Base-by-base conservation (phyloP, 2,797 vertebrate genomes). In the Schizopygopsis malacanthus region DNA sequence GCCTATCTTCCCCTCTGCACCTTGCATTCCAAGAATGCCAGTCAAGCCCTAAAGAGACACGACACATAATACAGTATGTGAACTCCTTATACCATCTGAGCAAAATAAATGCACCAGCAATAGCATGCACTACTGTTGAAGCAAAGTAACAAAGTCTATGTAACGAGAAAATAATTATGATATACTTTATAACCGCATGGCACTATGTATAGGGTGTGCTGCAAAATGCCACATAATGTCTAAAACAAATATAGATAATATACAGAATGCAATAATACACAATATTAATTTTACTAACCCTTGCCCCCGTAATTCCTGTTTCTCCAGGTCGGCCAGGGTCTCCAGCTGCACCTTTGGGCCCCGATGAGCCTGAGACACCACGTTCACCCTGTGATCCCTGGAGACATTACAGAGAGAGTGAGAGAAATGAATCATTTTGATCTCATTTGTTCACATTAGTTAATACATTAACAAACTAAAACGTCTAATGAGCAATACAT, bases 331-430 rank as follows among this genome's bases (percentile, higher is more conserved):
- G 98, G 25, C 98, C 98, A 16, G 95, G 95, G 86, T 99, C 98
- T 71, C 98, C 98, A 61, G 87, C 81, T 22, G 96, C 94, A 88
- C 98, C 98, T 94, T 99, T 99, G 59, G 96, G 91, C 0, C 97
- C 97, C 1, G 90, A 79, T 16, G 95, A 93, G 7, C 98, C 98
- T 4, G 92, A 83, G 41, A 94, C 85, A 50, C 98, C 98, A 90
- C 98, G 95, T 50, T 99, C 98, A 33, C 98, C 98, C 93, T 96
- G 96, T 54, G 97, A 95, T 81, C 98, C 98, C 98, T 99, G 89
- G 79, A 1, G 41, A 16, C 4, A 39, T 56, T 71, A 52, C n/a
- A 69, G 43, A n/a, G 16, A 59, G 2, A 50, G 65, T 25, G 50
- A 22, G 22, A 41, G 43, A 76, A 59, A 70, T 45, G 0, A 37